phyloP scores from a whole-genome alignment of 2,888 invertebrate genomes.

The Phyllotreta striolata region DNA sequence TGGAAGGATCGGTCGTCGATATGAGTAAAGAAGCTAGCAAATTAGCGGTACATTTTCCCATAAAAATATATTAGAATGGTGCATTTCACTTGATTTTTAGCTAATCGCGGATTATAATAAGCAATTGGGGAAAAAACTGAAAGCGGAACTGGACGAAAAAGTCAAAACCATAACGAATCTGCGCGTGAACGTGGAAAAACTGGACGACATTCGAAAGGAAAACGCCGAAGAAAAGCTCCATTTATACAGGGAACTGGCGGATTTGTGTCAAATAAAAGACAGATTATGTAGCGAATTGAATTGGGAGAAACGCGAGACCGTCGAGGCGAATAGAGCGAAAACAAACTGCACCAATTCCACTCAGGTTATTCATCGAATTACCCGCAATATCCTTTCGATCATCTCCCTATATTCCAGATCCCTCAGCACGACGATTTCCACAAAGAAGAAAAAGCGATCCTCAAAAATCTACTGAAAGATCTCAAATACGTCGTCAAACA shows the following conservation, averaged over 20 bases:
- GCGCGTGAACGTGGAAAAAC: conserved; percentile 52
- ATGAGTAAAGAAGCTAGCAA: conserved; percentile 56
- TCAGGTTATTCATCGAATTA: conserved; percentile 40
- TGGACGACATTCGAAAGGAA: conserved; percentile 54
- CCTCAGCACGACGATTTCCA: conserved; percentile 54
- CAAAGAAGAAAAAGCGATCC: conserved; percentile 50
- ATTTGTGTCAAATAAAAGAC: conserved; percentile 54
- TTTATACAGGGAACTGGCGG: conserved; percentile 55
- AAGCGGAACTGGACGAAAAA: conserved; percentile 53
- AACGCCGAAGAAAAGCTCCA: conserved; percentile 56
- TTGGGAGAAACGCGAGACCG: conserved; percentile 52
- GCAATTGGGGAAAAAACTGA: conserved; percentile 55
- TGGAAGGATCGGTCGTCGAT: conserved; percentile 53
- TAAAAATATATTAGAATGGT: not conserved
- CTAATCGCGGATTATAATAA: conserved; percentile 58
- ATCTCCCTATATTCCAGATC: conserved; percentile 46
- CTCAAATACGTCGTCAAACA: conserved; percentile 48
- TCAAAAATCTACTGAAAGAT: conserved; percentile 51
- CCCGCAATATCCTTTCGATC: not conserved
- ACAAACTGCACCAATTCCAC: conserved; percentile 49
- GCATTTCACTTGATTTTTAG: conserved; percentile 40
- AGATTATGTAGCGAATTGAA: conserved; percentile 51
- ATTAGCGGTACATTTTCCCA: conserved; percentile 48
- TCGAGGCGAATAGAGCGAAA: conserved; percentile 50
- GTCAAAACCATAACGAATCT: conserved; percentile 53